These are phyloP conservation scores for Danionella dracula DNA, from an alignment of 2,797 vertebrate species.

Conservation along the genomic window DNA sequence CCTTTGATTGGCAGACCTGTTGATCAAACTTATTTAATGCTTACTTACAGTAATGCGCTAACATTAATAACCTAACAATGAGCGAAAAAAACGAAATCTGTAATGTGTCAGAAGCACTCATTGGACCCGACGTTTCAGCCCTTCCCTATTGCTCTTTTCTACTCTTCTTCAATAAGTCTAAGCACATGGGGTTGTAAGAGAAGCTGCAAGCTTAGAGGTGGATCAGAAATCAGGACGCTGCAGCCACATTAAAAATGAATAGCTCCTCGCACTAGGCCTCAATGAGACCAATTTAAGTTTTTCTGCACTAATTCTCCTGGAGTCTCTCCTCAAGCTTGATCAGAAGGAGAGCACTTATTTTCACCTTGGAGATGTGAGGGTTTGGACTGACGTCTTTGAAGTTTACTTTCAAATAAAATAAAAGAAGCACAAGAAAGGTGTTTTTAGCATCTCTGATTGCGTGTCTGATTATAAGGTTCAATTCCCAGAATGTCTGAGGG, in stretches of 20 bases:
- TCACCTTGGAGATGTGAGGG: conserved; percentile 42
- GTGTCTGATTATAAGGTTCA: conserved; percentile 7
- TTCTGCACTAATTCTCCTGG: conserved; percentile 15
- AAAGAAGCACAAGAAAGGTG: conserved; percentile 42
- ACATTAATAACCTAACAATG: neutral
- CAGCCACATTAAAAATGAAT: conserved; percentile 39
- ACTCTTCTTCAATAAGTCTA: neutral
- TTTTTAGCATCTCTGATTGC: conserved; percentile 43
- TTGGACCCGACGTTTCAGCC: too few relatives aligned
- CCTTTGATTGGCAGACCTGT: too few relatives aligned
- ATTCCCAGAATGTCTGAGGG: conserved; percentile 15
- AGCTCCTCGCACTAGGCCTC: conserved; percentile 33
- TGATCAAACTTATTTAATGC: too few relatives aligned
- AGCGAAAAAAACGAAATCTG: neutral
- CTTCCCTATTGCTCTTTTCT: conserved; percentile 2
- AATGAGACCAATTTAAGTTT: conserved; percentile 45
- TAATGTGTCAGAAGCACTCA: neutral
- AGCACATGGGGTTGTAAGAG: neutral
- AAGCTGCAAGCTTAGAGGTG: conserved; percentile 1
- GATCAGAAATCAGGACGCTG: conserved; percentile 22
- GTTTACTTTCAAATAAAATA: conserved; percentile 43
- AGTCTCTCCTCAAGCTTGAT: conserved; percentile 40
- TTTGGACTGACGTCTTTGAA: conserved; percentile 41
- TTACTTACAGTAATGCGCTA: neutral
- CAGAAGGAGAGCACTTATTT: conserved; percentile 15